Base-by-base conservation (phyloP, 1,140 invertebrate genomes). In the Hycleus cichorii region DNA sequence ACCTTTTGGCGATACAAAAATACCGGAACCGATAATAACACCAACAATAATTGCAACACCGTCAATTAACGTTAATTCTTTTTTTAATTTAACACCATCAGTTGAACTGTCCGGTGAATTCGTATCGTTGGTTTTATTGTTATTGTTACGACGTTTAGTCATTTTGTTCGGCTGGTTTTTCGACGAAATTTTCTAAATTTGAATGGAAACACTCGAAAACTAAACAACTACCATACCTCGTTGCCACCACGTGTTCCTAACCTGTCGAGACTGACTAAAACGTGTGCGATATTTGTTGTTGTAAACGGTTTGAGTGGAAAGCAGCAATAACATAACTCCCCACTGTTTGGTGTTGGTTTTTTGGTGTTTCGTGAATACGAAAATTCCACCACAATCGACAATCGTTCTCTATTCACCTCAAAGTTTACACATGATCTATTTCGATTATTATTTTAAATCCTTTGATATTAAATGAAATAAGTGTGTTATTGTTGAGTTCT, bases 1-100 rank as follows among this genome's bases (percentile, higher is more conserved):
- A 53, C 95, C 91, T 71, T 91, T 95, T 0, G 97, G 96, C 1
- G 95, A 95, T 9, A 98, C 90, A 74, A 99, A 99, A 71, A 99
- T 89, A 54, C 90, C 91, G 3, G 91, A 85, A 0, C 94, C 94
- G 49, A 96, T 85, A 63, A 97, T 96, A 55, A 95, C 87, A 47
- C 94, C 94, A 7, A 95, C 84, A 64, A 95, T 95, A 65, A 96
- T 94, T 1, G 90, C 87, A 9, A 94, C 87, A 24, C 94, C 94
- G 75, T 97, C 92, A 43, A 93, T 68, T 27, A 98, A 75, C 0
- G 90, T 87, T 27, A 98, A 81, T 73, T 93, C 86, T 64, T 93
- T 92, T 75, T 92, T 91, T 71, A 95, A 76, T 64, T 85, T 81
- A 5, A 90, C 60, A 8, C 59, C 63, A 4, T 60, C 63, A 43